A percentile compares a stretch with the other conserved stretches of the same genome.
phyloP scores from a whole-genome alignment of 2,797 vertebrate genomes.

The Rachycentron canadum region DNA sequence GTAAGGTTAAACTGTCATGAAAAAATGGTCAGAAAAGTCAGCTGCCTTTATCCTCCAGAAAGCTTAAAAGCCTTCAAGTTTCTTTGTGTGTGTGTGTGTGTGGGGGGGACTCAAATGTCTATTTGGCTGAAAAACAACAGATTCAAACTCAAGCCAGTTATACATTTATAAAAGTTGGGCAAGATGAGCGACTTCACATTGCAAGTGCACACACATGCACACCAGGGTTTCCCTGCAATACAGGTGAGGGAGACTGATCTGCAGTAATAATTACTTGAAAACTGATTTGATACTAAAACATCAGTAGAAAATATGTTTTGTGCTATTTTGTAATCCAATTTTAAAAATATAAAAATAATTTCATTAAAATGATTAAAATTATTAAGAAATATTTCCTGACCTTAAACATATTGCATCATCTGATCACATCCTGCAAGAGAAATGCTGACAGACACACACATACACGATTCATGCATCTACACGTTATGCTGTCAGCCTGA shows the following conservation, averaged over 20 bases:
- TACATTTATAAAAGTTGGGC: not conserved
- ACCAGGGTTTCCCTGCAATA: not conserved
- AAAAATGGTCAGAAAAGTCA: slow-evolving; percentile 15
- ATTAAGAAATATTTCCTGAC: slow-evolving; percentile 2
- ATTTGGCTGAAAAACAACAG: not conserved
- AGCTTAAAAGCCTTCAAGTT: not conserved
- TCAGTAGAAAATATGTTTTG: not conserved
- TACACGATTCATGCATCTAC: slow-evolving; percentile 19
- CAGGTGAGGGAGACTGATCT: not conserved
- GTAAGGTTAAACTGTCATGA: slow-evolving; percentile 7
- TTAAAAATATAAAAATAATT: not conserved
- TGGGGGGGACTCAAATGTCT: slow-evolving; percentile 5
- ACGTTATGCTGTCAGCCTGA: slow-evolving; percentile 32
- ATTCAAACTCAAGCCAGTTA: slow-evolving; percentile 15
- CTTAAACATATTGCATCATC: slow-evolving; percentile 1
- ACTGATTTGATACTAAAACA: not conserved
- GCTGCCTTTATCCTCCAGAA: not conserved
- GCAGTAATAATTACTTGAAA: not conserved
- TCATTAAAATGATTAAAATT: not conserved
- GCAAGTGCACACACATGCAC: not conserved
- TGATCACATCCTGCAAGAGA: not conserved
- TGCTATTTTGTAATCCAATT: not conserved
- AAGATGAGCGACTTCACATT: not conserved
- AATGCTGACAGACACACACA: not conserved
- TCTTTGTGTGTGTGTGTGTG: no score